These are phyloP conservation scores for Turdus rufiventris DNA, from an alignment of 2,113 vertebrate genomes.

Conservation along the genomic window DNA sequence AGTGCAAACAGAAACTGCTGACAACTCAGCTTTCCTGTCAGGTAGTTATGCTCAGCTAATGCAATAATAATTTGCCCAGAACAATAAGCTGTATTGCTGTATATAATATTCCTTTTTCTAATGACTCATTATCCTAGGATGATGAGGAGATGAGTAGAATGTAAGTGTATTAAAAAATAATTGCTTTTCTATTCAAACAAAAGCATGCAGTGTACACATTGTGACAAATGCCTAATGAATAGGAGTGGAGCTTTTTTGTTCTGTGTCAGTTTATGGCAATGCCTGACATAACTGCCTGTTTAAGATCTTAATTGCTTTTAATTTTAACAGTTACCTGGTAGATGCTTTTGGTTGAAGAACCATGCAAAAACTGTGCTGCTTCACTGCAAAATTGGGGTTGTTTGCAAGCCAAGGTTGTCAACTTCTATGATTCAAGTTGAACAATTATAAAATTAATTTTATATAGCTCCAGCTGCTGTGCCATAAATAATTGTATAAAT, in stretches of 20 bases:
- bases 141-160: constrained; percentile 48
- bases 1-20: neutral
- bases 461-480: neutral
- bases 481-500: neutral
- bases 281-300: neutral
- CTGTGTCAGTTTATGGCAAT: neutral
- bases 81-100: constrained; percentile 10
- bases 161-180: constrained; percentile 58
- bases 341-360: neutral
- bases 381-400: neutral
- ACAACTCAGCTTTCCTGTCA: neutral
- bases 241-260: neutral
- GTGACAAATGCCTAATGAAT: constrained; percentile 36
- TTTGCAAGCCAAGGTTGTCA: neutral
- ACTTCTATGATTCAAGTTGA: neutral
- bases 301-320: constrained; percentile 20
- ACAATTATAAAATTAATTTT: neutral
- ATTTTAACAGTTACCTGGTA: neutral
- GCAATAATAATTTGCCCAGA: constrained; percentile 12
- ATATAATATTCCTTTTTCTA: constrained; percentile 57
- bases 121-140: constrained; percentile 49
- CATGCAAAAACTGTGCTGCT: neutral
- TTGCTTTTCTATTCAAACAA: constrained; percentile 60
- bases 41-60: neutral
- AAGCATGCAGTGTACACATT: neutral